phyloP scores from a whole-genome alignment of 1,140 invertebrate genomes.

The Heterodera schachtii region DNA sequence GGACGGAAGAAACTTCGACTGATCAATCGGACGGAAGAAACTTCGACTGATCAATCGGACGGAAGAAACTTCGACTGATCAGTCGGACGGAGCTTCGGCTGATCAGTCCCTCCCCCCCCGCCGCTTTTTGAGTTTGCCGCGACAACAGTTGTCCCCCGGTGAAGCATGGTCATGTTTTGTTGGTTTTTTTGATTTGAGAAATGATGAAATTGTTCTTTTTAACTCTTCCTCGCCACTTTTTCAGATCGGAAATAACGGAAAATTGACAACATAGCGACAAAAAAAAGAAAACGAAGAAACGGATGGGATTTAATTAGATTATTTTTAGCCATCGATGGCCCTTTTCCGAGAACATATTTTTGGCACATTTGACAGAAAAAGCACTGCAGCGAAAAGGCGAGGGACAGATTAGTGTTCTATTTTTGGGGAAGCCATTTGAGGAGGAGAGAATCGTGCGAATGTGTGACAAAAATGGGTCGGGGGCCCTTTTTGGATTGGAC shows the following conservation, averaged over 20 bases:
- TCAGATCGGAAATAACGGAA: background rate
- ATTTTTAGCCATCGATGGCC: no score
- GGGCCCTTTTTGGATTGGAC: background rate
- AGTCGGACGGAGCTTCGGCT: background rate
- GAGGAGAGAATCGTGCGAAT: background rate
- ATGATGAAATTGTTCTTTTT: background rate
- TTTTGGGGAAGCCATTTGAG: background rate
- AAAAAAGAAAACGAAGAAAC: no score
- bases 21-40: no score
- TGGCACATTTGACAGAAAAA: no score
- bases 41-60: background rate
- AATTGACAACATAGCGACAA: no score
- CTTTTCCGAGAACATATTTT: no score
- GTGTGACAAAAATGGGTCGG: background rate
- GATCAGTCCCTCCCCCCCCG: background rate
- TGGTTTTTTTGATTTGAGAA: background rate
- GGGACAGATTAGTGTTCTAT: background rate
- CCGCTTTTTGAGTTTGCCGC: background rate
- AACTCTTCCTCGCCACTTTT: background rate
- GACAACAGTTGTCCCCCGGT: background rate
- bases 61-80: background rate
- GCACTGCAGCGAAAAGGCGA: no score
- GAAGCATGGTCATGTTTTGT: background rate
- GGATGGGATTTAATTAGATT: no score
- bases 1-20: background rate